These are phyloP conservation scores for Chloebia gouldiae DNA, from an alignment of 2,113 vertebrate species.

Conservation along the genomic window DNA sequence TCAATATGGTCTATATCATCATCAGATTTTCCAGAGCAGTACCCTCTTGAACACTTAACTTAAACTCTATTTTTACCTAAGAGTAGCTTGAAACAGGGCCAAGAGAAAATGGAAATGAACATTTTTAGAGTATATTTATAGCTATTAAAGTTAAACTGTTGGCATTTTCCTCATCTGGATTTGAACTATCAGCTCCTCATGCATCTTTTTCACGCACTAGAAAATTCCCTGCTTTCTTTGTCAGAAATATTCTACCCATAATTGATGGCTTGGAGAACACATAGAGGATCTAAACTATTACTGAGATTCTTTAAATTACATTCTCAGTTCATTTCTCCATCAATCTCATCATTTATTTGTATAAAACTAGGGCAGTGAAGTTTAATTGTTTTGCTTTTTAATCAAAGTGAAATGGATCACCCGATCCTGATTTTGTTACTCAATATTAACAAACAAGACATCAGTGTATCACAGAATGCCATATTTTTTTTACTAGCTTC, in stretches of 20 bases:
- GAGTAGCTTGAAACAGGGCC: not conserved
- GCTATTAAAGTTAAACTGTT: not conserved
- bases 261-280: not conserved
- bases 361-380: not conserved
- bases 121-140: not conserved
- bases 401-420: not conserved
- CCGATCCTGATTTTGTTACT: not conserved
- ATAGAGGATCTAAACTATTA: not conserved
- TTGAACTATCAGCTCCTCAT: not conserved
- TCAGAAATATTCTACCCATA: not conserved
- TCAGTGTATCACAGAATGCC: not conserved
- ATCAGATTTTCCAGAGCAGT: not conserved
- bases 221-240: not conserved
- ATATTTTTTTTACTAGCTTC: rapidly evolving
- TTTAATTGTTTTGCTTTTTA: not conserved
- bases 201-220: not conserved
- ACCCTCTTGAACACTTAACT: not conserved
- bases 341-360: not conserved
- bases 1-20: not conserved
- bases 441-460: not conserved
- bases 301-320: not conserved
- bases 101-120: not conserved
- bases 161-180: not conserved
- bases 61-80: not conserved
- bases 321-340: not conserved